A percentile compares a stretch with the other conserved stretches of the same genome.
These are phyloP conservation scores for Nemoura dubitans DNA, from an alignment of 2,888 invertebrate genomes.

Conservation along the genomic window DNA sequence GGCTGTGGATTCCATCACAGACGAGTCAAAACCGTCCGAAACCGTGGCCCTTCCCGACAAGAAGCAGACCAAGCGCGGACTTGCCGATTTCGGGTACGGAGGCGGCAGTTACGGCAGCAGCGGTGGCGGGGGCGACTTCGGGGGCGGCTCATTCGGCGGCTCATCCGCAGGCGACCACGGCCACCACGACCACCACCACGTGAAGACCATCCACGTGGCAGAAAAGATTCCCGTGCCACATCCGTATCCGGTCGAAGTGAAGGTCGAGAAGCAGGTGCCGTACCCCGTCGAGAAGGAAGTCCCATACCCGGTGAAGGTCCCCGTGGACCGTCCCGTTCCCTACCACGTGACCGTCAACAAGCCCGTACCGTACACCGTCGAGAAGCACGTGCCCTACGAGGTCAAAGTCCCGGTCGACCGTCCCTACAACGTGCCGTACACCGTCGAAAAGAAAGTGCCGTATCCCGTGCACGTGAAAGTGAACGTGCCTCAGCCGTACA, in stretches of 20 bases:
- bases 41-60: slow-evolving; percentile 19
- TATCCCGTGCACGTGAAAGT: slow-evolving; percentile 48
- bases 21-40: slow-evolving; percentile 7
- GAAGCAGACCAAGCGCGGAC: slow-evolving; percentile 35
- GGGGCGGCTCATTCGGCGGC: not conserved
- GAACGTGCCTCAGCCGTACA: slow-evolving; percentile 46
- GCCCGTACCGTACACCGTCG: slow-evolving; percentile 58
- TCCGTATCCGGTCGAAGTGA: slow-evolving; percentile 62
- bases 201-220: slow-evolving; percentile 57
- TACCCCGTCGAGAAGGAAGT: slow-evolving; percentile 70
- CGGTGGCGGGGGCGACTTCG: not conserved
- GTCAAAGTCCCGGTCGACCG: slow-evolving; percentile 52
- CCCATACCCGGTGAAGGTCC: slow-evolving; percentile 72
- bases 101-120: not conserved
- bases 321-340: slow-evolving; percentile 55
- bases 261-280: slow-evolving; percentile 55
- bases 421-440: slow-evolving; percentile 45
- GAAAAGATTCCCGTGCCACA: slow-evolving; percentile 66
- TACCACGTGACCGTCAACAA: slow-evolving; percentile 38
- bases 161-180: slow-evolving; percentile 20
- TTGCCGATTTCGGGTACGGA: slow-evolving; percentile 36
- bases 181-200: slow-evolving; percentile 64
- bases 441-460: slow-evolving; percentile 50
- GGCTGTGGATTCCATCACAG: not conserved
- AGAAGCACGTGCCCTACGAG: slow-evolving; percentile 69